These are phyloP conservation scores for Hermatobates lingyangjiaoensis DNA, from an alignment of 1,140 invertebrate genomes.

Conservation along the genomic window DNA sequence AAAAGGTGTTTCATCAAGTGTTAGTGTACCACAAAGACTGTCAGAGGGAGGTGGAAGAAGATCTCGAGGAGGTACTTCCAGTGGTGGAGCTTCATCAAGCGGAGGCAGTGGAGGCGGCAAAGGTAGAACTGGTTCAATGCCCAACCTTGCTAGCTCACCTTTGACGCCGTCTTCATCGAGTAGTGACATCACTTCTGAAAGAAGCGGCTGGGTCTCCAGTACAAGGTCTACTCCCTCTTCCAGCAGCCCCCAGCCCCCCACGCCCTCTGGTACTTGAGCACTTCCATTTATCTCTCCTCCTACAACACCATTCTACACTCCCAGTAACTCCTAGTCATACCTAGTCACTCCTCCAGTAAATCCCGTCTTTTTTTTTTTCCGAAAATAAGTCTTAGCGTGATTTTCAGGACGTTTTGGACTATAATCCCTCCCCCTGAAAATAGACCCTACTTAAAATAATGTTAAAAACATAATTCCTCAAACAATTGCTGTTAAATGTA, in stretches of 20 bases:
- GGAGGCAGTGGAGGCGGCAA: no score
- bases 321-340: no score
- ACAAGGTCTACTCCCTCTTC: slow-evolving; percentile 20
- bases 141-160: slow-evolving; percentile 26
- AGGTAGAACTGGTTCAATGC: slow-evolving; percentile 19
- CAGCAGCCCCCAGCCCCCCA: slow-evolving; percentile 22
- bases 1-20: neutral
- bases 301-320: no score
- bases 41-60: slow-evolving; percentile 5
- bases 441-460: no score
- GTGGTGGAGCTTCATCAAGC: neutral
- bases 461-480: no score
- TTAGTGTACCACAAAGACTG: slow-evolving; percentile 8
- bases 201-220: slow-evolving; percentile 28
- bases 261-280: neutral
- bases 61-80: neutral
- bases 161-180: slow-evolving; percentile 20
- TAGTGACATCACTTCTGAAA: slow-evolving; percentile 26
- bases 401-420: no score
- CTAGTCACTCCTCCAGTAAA: no score
- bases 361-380: no score
- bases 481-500: no score
- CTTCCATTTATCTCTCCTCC: no score
- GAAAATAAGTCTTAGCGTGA: no score
- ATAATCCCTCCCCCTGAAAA: no score